Evolutionary conservation across 2,113 vertebrate genomes (phyloP), one percentile per base, ranked within the genome.

Genomic region (Balaeniceps rex): DNA sequence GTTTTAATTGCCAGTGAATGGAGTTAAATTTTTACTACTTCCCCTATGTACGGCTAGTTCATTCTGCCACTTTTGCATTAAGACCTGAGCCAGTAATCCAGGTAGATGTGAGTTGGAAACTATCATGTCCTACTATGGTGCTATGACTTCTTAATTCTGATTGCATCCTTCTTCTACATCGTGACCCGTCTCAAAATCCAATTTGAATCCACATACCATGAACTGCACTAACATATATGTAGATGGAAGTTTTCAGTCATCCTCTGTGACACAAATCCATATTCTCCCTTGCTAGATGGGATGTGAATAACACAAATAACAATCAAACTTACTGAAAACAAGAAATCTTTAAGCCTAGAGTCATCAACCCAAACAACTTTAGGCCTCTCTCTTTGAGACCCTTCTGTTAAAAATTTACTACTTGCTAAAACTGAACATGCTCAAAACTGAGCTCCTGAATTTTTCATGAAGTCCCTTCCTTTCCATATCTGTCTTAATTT

Each of bases 321-420:
- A 89, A 77, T 23, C 54, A 52, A 36, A 60, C 22, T 36, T 68
- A 61, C 22, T 55, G 63, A 69, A 89, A 94, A 80, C 25, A 77
- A 90, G 14, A 71, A 80, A 83, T 70, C 33, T 83, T 69, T 66
- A 93, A 85, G 42, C 29, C 49, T 74, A 47, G 49, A 80, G 47
- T 79, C 60, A 94, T 77, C 70, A 91, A 80, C 40, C 9, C 52
- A 58, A 89, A 76, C 55, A 77, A 83, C 34, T 85, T 76, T 16
- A 36, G 58, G 81, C 66, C n/a, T 49, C 44, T 70, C 54, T 79
- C 6, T 2, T 14, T 23, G 22, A 87, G n/a, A 74, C 80, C 38
- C 18, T 87, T 89, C 71, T 81, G n/a, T 91, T 83, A 92, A 94
- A 87, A 87, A 93, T 90, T 82, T 93, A 92, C 58, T 72, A 47